Percentiles rank a stretch among this genome's conserved stretches.
Conservation (phyloP, 2,113 vertebrate genomes). For the Theropithecus gelada region DNA sequence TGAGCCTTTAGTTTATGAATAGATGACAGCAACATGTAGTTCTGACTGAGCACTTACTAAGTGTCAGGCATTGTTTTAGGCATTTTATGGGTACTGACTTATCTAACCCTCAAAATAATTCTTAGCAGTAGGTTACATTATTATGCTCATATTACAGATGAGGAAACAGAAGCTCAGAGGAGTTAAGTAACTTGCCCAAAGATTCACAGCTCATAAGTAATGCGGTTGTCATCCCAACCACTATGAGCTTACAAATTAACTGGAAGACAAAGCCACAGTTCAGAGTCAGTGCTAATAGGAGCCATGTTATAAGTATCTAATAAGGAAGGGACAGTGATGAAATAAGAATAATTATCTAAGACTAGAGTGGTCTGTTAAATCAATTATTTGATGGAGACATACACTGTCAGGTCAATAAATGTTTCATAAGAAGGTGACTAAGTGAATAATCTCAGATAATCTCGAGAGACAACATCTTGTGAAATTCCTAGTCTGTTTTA, state of each 20-base stretch:
- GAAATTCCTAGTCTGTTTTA: slow-evolving; percentile 43
- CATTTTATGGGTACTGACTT: not conserved
- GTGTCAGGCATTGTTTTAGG: not conserved
- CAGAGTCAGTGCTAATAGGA: not conserved
- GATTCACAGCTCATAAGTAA: not conserved
- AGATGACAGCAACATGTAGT: not conserved
- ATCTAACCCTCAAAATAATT: not conserved
- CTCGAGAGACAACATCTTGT: slow-evolving; percentile 25
- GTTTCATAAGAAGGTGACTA: slow-evolving; percentile 8
- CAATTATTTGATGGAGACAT: not conserved
- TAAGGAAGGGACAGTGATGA: not conserved
- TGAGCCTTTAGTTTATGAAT: not conserved
- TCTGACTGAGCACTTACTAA: not conserved
- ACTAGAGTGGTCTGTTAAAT: not conserved
- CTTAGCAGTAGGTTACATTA: not conserved
- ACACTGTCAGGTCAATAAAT: not conserved
- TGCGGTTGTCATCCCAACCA: not conserved
- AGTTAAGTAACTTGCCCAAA: slow-evolving; percentile 13
- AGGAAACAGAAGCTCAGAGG: slow-evolving; percentile 7
- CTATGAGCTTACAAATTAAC: not conserved
- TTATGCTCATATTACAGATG: not conserved
- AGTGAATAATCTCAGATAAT: slow-evolving; percentile 21
- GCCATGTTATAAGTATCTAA: not conserved
- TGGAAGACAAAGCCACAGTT: not conserved
- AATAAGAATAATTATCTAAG: not conserved